Percentiles rank a stretch among this genome's conserved stretches.
phyloP scores from a whole-genome alignment of 2,113 vertebrate species.

The Hystrix brachyura region DNA sequence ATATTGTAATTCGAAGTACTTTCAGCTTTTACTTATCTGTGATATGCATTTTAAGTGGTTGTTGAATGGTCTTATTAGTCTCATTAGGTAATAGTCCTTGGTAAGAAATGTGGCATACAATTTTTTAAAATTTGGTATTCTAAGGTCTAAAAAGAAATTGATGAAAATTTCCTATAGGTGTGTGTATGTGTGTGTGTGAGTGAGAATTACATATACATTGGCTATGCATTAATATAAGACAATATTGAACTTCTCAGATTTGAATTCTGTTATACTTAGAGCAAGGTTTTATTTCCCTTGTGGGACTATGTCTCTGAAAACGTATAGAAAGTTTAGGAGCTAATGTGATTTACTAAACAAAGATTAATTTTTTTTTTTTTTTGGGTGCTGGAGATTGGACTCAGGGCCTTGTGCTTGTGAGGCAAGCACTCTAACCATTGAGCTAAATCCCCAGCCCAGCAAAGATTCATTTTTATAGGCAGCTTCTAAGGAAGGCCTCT shows the following conservation, averaged over 20 bases:
- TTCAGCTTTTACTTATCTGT: not conserved
- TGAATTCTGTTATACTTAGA: not conserved
- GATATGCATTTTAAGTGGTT: conserved; percentile 35
- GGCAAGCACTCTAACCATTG: no score
- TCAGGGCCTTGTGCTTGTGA: no score
- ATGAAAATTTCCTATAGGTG: not conserved
- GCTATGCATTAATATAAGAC: not conserved
- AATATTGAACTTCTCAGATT: conserved; percentile 31
- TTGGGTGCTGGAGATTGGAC: no score
- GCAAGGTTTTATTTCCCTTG: not conserved
- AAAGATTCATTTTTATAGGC: conserved; percentile 15
- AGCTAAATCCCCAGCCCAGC: not conserved
- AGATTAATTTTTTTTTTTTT: not conserved
- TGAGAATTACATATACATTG: not conserved
- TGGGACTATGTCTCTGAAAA: conserved; percentile 12
- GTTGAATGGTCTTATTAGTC: not conserved
- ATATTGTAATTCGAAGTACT: not conserved
- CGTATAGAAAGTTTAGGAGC: conserved; percentile 8
- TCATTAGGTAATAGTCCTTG: not conserved
- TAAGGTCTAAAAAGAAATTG: not conserved
- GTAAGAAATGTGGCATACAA: conserved; percentile 7
- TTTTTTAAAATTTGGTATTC: conserved; percentile 30
- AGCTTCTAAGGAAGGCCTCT: not conserved
- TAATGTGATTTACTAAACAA: conserved; percentile 46
- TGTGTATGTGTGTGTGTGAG: conserved; percentile 21